Base-by-base conservation (phyloP, 2,797 vertebrate species). In the Sitta carolinensis region DNA sequence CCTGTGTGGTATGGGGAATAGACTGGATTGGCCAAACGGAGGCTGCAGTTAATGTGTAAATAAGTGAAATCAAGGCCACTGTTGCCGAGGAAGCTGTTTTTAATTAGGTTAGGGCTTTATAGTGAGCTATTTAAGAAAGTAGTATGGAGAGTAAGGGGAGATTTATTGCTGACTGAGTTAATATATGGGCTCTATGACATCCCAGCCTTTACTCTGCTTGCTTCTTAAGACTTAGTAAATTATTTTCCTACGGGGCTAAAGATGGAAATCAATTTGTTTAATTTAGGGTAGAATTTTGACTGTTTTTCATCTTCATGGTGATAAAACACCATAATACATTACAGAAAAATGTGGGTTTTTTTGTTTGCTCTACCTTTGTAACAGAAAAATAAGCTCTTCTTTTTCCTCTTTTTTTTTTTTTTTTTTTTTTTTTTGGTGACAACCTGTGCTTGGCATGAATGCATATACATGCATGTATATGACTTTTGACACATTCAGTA, bases 11-110 rank as follows among this genome's bases (percentile, higher is more conserved):
- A 94, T 63, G 82, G 96, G 96, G 97, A 98, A 97, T 98, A 98
- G 97, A 97, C 97, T 96, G 96, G 97, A 97, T 98, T 98, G 97
- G 98, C 97, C 97, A 96, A 98, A 98, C 52, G 85, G 94, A 97
- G 97, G 96, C 97, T 98, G 96, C 97, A 98, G 98, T 97, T 98
- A 98, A 98, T 98, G 98, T 98, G 98, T 98, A 98, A 98, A 98
- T 98, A 98, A 98, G 97, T 97, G 97, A 98, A 98, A 98, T 98
- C 97, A 98, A 98, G 98, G 97, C 97, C 94, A 89, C 87, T 95
- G 96, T 97, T 97, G 97, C 96, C 93, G 92, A 98, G 97, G 97
- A 98, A 98, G 98, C 97, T 97, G 97, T 97, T 98, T 97, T 98
- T 98, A 98, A 98, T 98, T 98, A 98, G 97, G 95, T 97, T 98